Conservation (phyloP, 2,113 vertebrate species). For the Telmatochromis sp. region DNA sequence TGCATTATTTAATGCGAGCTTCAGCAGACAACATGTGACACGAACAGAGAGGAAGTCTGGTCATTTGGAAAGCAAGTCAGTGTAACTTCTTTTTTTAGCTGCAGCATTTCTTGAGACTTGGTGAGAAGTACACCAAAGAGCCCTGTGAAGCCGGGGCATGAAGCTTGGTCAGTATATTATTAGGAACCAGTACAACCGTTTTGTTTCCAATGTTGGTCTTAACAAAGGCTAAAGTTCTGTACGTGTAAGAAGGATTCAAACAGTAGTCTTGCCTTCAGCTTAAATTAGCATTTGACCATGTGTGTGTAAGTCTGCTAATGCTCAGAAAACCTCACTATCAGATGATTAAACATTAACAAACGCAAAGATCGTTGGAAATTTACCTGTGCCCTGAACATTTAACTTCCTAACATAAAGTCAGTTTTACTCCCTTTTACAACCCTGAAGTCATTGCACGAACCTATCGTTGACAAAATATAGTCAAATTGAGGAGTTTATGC, state of each 20-base stretch:
- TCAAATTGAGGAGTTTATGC: neutral
- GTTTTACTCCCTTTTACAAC: neutral
- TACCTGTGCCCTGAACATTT: neutral
- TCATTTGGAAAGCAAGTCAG: neutral
- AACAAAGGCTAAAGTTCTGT: neutral
- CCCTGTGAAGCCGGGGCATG: neutral
- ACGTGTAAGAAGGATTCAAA: neutral
- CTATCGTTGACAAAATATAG: rapidly evolving
- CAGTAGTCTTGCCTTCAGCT: neutral
- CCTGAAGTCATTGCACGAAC: neutral
- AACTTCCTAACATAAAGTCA: neutral
- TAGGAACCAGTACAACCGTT: neutral
- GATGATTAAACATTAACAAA: constrained; percentile 38
- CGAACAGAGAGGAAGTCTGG: constrained; percentile 27
- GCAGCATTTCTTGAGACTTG: constrained; percentile 10
- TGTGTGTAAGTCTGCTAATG: neutral
- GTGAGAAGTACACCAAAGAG: constrained; percentile 26
- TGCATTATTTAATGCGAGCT: constrained; percentile 60
- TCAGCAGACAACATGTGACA: constrained; percentile 28
- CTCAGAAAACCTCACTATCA: neutral
- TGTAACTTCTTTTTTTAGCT: constrained; percentile 53
- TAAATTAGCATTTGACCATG: neutral
- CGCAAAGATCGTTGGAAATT: neutral
- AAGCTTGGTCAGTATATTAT: neutral
- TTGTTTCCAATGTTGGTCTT: neutral